These are phyloP conservation scores for Lonchura striata DNA, from an alignment of 2,113 vertebrate genomes.

Conservation along the genomic window DNA sequence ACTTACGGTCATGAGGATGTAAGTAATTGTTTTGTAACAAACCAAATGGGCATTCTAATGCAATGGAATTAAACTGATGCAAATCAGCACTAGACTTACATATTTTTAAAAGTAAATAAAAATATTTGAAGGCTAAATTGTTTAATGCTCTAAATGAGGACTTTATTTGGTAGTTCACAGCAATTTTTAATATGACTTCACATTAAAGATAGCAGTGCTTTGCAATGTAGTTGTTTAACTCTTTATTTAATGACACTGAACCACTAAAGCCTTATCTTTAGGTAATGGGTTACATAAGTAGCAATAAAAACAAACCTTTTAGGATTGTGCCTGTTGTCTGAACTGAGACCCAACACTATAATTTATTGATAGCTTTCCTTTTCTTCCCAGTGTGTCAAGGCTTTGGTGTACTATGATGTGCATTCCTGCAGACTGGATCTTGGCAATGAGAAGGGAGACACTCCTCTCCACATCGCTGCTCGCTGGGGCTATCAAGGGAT, in stretches of 20 bases:
- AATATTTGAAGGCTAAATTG: neutral
- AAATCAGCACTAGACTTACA: neutral
- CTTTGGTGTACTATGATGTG: slow-evolving; percentile 91
- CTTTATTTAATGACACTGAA: neutral
- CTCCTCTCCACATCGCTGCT: slow-evolving; percentile 88
- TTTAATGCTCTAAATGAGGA: neutral
- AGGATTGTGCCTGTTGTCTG: neutral
- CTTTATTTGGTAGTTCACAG: neutral
- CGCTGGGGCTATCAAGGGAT: slow-evolving; percentile 96
- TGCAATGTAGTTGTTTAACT: neutral
- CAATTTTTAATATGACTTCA: neutral
- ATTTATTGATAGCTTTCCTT: slow-evolving; percentile 19
- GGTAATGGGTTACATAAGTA: neutral
- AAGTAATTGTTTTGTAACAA: slow-evolving; percentile 56
- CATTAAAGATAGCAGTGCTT: neutral
- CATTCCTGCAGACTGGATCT: slow-evolving; percentile 85
- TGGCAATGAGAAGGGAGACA: slow-evolving; percentile 93
- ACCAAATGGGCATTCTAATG: neutral
- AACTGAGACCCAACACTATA: neutral
- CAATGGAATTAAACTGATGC: neutral
- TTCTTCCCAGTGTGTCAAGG: slow-evolving; percentile 91
- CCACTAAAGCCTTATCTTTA: neutral
- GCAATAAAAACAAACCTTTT: neutral
- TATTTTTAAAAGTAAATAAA: neutral
- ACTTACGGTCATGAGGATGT: slow-evolving; percentile 94